Evolutionary conservation across 2,888 invertebrate species (phyloP), one percentile per base, ranked within the genome.

Genomic region (Bembecia ichneumoniformis): DNA sequence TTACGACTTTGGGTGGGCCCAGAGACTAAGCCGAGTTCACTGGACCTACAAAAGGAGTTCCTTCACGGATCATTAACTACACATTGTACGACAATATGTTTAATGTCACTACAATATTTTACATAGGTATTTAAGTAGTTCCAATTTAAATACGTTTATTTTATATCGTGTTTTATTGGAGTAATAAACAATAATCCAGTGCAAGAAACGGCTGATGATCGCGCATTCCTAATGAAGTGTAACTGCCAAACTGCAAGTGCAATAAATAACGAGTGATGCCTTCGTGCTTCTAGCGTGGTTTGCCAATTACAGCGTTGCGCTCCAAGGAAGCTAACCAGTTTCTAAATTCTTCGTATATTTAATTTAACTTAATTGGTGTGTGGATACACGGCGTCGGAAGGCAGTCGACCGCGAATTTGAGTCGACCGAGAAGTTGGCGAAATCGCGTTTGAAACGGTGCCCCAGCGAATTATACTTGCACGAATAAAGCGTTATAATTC

Each of bases 291-390:
- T 71, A 75, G 71, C 74, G 68, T 72, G 75, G 76, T 76, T 76
- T 74, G 81, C 82, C 84, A 86, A 86, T 87, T 87, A 87, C 75
- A 61, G 66, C 82, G 86, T 77, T 83, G 79, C 86, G 86, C 84
- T 86, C 80, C 82, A 82, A 82, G 83, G 80, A 84, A 84, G 82
- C 77, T 79, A 80, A 82, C 76, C 77, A 82, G 82, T 87, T 86
- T 86, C 87, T 87, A 87, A 84, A 86, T 86, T 86, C 86, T 86
- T 82, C 77, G 82, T 84, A 81, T 83, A 79, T 83, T 82, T 83
- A 82, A 82, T 84, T 82, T 75, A 80, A 73, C 80, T 82, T 83
- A 86, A 87, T 86, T 84, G 80, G 79, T 81, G 77, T 81, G 77
- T 80, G 71, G 77, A 79, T 82, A 74, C 75, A 74, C 70, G 66